A percentile compares a stretch with the other conserved stretches of the same genome.
Evolutionary conservation across 2,888 invertebrate genomes (phyloP).

Genomic region (Plemyria rubiginata): DNA sequence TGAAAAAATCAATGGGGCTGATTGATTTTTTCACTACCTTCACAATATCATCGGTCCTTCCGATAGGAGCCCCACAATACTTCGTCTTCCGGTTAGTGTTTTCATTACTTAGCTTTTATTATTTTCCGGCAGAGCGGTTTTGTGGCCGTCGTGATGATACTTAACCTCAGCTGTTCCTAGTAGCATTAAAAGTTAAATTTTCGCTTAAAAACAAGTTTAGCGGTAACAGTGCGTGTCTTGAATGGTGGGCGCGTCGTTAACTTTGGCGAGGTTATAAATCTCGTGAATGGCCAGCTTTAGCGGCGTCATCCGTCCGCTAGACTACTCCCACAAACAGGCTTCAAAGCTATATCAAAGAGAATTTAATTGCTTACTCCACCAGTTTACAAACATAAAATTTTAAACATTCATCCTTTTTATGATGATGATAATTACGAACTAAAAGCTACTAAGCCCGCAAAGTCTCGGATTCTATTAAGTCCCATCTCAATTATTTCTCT

Average conservation of each 20-base stretch:
- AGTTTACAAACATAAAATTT: slow-evolving; percentile 59
- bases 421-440: slow-evolving; percentile 50
- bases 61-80: neutral
- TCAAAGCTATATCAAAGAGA: slow-evolving; percentile 69
- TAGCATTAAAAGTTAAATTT: slow-evolving; percentile 69
- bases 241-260: slow-evolving; percentile 73
- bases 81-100: neutral
- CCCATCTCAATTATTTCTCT: slow-evolving; percentile 30
- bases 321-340: slow-evolving; percentile 63
- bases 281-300: slow-evolving; percentile 70
- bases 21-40: slow-evolving; percentile 17
- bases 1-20: too few relatives aligned
- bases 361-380: slow-evolving; percentile 70
- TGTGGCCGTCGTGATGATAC: slow-evolving; percentile 57
- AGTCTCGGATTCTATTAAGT: slow-evolving; percentile 33
- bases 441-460: slow-evolving; percentile 39
- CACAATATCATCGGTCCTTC: neutral
- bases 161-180: slow-evolving; percentile 64
- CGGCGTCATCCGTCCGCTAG: slow-evolving; percentile 61
- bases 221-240: slow-evolving; percentile 67
- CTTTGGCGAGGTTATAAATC: slow-evolving; percentile 77
- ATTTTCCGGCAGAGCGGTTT: slow-evolving; percentile 45
- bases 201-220: slow-evolving; percentile 65
- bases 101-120: slow-evolving; percentile 8
- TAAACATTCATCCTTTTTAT: slow-evolving; percentile 53